Conservation (phyloP, 2,113 vertebrate species). For the Cranoglanis bouderius region DNA sequence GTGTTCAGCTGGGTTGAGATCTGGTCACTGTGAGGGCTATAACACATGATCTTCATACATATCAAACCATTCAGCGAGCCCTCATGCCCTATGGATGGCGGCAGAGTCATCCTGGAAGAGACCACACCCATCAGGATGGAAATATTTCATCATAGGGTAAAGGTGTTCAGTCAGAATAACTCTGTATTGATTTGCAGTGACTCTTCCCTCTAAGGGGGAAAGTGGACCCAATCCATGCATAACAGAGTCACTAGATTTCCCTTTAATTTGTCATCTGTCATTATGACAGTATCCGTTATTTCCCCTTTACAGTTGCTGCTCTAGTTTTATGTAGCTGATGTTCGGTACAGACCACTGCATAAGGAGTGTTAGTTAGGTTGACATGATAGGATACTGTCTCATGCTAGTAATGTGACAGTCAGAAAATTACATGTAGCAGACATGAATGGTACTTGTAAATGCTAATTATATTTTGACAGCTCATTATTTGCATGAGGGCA, state of each 20-base stretch:
- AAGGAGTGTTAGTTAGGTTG: background rate
- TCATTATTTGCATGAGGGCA: background rate
- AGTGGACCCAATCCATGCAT: no score
- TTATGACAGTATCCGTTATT: no score
- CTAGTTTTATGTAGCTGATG: no score
- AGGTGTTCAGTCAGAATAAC: background rate
- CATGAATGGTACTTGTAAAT: background rate
- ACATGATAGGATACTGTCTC: background rate
- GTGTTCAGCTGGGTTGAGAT: background rate
- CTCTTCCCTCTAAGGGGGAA: no score
- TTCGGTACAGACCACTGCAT: no score
- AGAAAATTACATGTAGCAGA: background rate
- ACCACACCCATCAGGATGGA: background rate
- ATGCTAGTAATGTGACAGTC: background rate
- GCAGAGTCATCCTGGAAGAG: background rate
- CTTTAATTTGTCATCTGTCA: no score
- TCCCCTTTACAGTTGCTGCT: no score
- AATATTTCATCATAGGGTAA: background rate
- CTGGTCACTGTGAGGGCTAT: background rate
- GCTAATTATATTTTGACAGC: no score
- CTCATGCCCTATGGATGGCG: background rate
- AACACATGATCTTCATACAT: background rate
- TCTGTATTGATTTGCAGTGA: background rate
- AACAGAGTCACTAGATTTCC: no score
- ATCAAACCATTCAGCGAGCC: background rate